Percentiles rank a stretch among this genome's conserved stretches.
Conservation (phyloP, 2,797 vertebrate species). For the Scyliorhinus canicula region DNA sequence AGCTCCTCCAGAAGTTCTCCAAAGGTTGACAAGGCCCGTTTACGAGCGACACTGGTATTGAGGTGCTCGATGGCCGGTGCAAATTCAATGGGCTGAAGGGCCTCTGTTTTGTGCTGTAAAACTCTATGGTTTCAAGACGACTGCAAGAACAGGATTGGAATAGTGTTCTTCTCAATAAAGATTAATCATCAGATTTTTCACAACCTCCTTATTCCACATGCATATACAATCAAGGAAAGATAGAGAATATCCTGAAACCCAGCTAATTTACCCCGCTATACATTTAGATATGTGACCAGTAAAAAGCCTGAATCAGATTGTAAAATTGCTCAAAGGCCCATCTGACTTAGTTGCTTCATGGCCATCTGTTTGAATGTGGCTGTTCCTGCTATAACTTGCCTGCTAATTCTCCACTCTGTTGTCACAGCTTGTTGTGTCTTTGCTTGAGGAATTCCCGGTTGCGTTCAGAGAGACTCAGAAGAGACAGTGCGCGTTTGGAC, state of each 20-base stretch:
- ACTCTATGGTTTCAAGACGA: too few relatives aligned
- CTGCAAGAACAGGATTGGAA: background rate
- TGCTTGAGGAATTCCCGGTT: conserved; percentile 29
- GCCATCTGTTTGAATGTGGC: background rate
- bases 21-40: background rate
- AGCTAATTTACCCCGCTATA: background rate
- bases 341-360: background rate
- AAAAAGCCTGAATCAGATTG: background rate
- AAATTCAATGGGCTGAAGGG: too few relatives aligned
- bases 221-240: background rate
- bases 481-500: conserved; percentile 37
- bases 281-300: background rate
- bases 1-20: background rate
- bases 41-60: too few relatives aligned
- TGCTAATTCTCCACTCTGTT: background rate
- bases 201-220: background rate
- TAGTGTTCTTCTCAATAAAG: background rate
- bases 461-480: conserved; percentile 27
- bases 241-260: background rate
- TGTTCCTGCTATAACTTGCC: background rate
- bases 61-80: too few relatives aligned
- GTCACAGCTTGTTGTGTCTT: background rate
- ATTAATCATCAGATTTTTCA: background rate
- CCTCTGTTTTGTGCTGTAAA: too few relatives aligned
- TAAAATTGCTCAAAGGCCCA: background rate